phyloP scores from a whole-genome alignment of 2,113 vertebrate genomes.

The Anser brachyrhynchus region DNA sequence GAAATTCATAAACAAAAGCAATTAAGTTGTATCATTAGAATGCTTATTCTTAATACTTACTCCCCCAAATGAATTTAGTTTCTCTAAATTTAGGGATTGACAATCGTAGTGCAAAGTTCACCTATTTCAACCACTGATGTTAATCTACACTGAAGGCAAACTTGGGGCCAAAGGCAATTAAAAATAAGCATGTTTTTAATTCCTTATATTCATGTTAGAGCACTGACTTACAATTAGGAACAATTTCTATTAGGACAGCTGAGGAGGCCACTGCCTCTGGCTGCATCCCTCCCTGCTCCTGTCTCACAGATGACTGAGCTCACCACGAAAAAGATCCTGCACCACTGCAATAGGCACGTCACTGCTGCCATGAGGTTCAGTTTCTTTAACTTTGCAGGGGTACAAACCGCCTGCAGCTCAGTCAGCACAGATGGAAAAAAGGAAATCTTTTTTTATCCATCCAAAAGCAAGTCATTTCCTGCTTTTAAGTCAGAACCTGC shows the following conservation, averaged over 20 bases:
- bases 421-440: background rate
- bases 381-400: background rate
- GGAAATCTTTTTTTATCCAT: background rate
- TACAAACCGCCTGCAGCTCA: background rate
- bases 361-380: background rate
- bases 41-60: background rate
- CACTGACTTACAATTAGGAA: background rate
- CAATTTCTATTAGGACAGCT: slow-evolving; percentile 11
- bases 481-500: background rate
- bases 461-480: background rate
- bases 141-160: background rate
- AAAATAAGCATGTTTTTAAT: background rate
- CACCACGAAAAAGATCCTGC: background rate
- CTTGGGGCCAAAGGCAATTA: background rate
- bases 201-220: background rate
- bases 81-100: background rate
- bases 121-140: background rate
- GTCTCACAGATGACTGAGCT: background rate
- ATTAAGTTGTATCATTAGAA: background rate
- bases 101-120: background rate
- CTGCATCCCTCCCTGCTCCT: background rate
- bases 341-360: background rate
- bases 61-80: background rate
- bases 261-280: background rate
- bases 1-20: background rate